phyloP scores from a whole-genome alignment of 2,888 invertebrate species.

The Pseudanteris insignis region DNA sequence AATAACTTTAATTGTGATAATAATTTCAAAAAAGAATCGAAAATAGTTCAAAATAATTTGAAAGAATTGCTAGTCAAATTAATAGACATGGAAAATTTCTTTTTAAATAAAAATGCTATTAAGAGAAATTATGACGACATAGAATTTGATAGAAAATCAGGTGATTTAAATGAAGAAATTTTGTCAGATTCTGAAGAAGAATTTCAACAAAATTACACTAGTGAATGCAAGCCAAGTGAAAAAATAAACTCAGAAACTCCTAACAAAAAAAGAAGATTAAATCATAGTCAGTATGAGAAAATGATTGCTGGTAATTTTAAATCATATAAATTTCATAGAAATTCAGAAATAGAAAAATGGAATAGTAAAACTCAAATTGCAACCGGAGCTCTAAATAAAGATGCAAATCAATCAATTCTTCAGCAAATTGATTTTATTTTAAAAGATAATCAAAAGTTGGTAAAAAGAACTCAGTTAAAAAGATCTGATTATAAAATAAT shows the following conservation, averaged over 20 bases:
- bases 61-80: constrained; percentile 74
- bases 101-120: constrained; percentile 76
- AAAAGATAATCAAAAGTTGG: constrained; percentile 78
- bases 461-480: constrained; percentile 82
- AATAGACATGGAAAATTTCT: constrained; percentile 70
- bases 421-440: constrained; percentile 89
- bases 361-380: constrained; percentile 88
- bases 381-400: constrained; percentile 73
- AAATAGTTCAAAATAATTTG: constrained; percentile 67
- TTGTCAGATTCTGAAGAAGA: constrained; percentile 70
- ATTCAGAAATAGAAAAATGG: constrained; percentile 91
- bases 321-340: constrained; percentile 75
- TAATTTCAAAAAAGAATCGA: constrained; percentile 69
- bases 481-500: constrained; percentile 78
- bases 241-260: constrained; percentile 56
- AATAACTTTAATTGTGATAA: constrained; percentile 66
- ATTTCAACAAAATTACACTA: constrained; percentile 55
- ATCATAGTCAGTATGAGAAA: constrained; percentile 69
- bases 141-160: constrained; percentile 67
- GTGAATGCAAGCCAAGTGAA: constrained; percentile 48
- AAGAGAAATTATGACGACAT: constrained; percentile 69
- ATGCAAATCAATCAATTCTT: constrained; percentile 72
- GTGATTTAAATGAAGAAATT: constrained; percentile 70
- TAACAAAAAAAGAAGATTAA: constrained; percentile 52
- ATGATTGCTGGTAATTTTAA: constrained; percentile 71